phyloP scores from a whole-genome alignment of 2,888 invertebrate genomes.

The Laothoe populi region DNA sequence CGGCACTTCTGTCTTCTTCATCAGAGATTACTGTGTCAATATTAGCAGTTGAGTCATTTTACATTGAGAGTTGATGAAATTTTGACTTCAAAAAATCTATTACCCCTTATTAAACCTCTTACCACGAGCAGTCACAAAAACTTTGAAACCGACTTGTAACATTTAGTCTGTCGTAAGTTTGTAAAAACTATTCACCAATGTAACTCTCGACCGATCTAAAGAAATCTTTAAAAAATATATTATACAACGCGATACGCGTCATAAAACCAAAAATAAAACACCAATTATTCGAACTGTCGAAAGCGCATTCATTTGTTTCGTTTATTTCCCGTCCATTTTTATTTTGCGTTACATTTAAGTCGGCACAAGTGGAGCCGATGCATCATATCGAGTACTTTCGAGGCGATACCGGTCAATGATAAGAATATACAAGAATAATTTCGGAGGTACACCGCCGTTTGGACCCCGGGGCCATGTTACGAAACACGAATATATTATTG shows the following conservation, averaged over 20 bases:
- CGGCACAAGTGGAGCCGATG: constrained; percentile 17
- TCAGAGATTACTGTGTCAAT: too few species aligned
- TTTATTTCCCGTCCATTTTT: constrained; percentile 11
- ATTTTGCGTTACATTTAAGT: constrained; percentile 11
- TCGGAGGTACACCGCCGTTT: constrained; percentile 34
- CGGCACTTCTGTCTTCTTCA: too few species aligned
- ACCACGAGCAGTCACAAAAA: too few species aligned
- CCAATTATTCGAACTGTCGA: not conserved
- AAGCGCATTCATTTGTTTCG: constrained; percentile 4
- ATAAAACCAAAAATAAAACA: constrained; percentile 8
- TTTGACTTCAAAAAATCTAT: too few species aligned
- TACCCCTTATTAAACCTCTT: too few species aligned
- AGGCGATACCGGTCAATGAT: constrained; percentile 28
- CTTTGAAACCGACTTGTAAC: too few species aligned
- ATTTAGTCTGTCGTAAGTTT: too few species aligned
- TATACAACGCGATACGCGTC: constrained; percentile 1
- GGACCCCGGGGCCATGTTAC: constrained; percentile 39
- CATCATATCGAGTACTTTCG: constrained; percentile 17
- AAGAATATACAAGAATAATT: constrained; percentile 34
- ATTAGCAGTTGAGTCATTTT: too few species aligned
- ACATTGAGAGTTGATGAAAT: too few species aligned
- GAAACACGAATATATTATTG: constrained; percentile 26
- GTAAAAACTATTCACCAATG: not conserved
- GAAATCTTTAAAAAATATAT: not conserved
- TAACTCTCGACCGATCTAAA: not conserved